Evolutionary conservation across 2,888 invertebrate species (phyloP), one percentile per base, ranked within the genome.

Genomic region (Hemaris fuciformis): DNA sequence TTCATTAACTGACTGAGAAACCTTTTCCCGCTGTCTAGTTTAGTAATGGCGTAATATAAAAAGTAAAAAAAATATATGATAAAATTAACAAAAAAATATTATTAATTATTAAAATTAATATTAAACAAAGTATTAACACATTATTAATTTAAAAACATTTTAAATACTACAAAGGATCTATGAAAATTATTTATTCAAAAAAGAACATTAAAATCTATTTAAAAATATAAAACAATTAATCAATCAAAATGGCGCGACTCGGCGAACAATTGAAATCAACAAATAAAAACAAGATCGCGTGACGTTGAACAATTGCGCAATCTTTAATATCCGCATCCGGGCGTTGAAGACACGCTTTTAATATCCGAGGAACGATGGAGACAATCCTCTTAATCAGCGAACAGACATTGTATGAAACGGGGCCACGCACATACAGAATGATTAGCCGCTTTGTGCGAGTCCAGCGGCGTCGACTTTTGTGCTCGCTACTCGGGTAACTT

Each of bases 341-440:
- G 73, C 71, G 72, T 76, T 79, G 80, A 90, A 90, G 90, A 89
- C 85, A 87, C 74, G 85, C 81, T 89, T 91, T 91, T 91, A 91
- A 91, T 91, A 91, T 88, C 85, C 81, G 85, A 89, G 88, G 82
- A 88, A 83, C 82, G 81, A 77, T 79, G 88, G 89, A 91, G 91
- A 92, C 91, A 92, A 92, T 92, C 90, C 91, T 90, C 91, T 92
- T 92, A 91, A 92, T 92, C 91, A 92, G 81, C 72, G 79, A 71
- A 74, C 86, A 89, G 89, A 91, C 91, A 91, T 86, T 91, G 90
- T 88, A 81, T 79, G 84, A 85, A 92, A 92, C 82, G 85, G 81
- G 91, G 91, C 89, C 91, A 91, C 88, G 87, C 87, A 89, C 85
- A 85, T 84, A 80, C 83, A 80, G 84, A 78, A 81, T 90, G 91